phyloP scores from a whole-genome alignment of 2,888 invertebrate genomes.

The Tetrapedia diversipes region DNA sequence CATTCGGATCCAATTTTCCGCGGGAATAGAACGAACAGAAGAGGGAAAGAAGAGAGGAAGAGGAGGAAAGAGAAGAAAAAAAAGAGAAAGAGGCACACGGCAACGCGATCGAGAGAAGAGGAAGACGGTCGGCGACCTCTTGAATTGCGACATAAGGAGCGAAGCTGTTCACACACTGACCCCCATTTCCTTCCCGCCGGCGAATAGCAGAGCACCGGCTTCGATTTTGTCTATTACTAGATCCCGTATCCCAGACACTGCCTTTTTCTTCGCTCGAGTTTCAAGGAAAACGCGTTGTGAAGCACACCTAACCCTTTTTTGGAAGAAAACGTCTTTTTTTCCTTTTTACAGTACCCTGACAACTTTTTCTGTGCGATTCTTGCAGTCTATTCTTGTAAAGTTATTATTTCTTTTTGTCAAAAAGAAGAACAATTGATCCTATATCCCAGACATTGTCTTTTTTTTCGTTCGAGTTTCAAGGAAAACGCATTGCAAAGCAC shows the following conservation, averaged over 20 bases:
- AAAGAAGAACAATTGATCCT: too few relatives aligned
- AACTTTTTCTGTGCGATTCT: too few relatives aligned
- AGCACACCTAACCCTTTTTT: background rate
- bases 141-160: conserved; percentile 71
- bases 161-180: conserved; percentile 81
- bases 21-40: background rate
- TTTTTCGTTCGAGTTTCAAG: too few relatives aligned
- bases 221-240: conserved; percentile 59
- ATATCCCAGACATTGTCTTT: too few relatives aligned
- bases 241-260: conserved; percentile 30
- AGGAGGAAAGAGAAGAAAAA: conserved; percentile 10
- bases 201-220: conserved; percentile 38
- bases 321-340: background rate
- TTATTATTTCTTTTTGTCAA: too few relatives aligned
- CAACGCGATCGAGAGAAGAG: conserved; percentile 54
- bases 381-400: too few relatives aligned
- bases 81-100: conserved; percentile 24
- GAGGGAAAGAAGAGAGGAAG: conserved; percentile 12
- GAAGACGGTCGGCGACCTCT: conserved; percentile 75
- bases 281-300: background rate
- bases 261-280: conserved; percentile 6
- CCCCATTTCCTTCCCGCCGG: conserved; percentile 74
- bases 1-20: conserved; percentile 28
- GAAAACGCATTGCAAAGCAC: too few relatives aligned
- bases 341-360: too few relatives aligned